Conservation (phyloP, 2,888 invertebrate species). For the Gymnosoma rotundatum region DNA sequence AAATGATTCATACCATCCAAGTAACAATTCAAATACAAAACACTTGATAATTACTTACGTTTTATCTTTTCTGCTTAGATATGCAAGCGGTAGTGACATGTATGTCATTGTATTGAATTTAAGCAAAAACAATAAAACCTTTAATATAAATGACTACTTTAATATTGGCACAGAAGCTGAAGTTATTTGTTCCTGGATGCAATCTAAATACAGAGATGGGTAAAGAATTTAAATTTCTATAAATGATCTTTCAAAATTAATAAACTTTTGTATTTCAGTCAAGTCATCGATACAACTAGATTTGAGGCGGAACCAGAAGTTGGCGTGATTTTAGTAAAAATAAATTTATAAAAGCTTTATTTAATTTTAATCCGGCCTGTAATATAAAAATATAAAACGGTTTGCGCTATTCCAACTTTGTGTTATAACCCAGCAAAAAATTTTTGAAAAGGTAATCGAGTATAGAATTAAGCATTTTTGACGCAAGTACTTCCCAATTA, state of each 20-base stretch:
- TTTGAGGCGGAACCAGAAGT: constrained; percentile 72
- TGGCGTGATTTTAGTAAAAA: constrained; percentile 71
- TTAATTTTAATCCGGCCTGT: no score
- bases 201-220: constrained; percentile 74
- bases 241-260: neutral
- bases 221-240: constrained; percentile 49
- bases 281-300: constrained; percentile 69
- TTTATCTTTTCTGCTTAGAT: neutral
- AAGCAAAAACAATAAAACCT: constrained; percentile 79
- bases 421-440: no score
- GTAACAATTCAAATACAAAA: neutral
- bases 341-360: neutral
- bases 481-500: no score
- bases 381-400: no score
- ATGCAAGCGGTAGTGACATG: constrained; percentile 60
- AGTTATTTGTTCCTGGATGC: constrained; percentile 74
- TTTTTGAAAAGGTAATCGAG: no score
- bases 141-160: constrained; percentile 80
- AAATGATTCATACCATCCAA: neutral
- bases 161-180: constrained; percentile 71
- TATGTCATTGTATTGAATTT: constrained; percentile 83
- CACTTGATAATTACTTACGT: neutral
- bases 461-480: no score
- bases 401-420: no score
- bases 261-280: constrained; percentile 56